Base-by-base conservation (phyloP, 1,140 invertebrate species). In the Aphidius gifuensis region DNA sequence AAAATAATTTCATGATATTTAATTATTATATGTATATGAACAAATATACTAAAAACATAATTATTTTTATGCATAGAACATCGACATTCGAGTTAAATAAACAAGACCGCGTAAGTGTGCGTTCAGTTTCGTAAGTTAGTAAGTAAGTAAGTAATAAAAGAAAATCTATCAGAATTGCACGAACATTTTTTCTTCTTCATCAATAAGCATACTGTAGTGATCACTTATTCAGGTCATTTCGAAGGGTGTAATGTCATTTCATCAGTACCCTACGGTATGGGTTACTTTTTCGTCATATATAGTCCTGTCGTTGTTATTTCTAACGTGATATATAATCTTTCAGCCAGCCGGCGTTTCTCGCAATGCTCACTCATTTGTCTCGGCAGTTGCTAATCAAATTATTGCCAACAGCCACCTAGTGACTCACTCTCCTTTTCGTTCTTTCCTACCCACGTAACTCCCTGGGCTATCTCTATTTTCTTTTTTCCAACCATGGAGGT, bases 361-460 rank as follows among this genome's bases (percentile, higher is more conserved):
- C 76, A 78, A 78, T 79, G 75, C 71, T 73, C 71, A 68, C 77
- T 80, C 78, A 76, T 80, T 80, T 80, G 76, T 80, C 76, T 77
- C 76, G 39, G 71, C 72, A 71, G 67, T 55, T 69, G 70, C 76
- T 80, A 80, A 80, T 80, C 77, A 80, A 80, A 80, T 80, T 80
- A 80, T 80, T 74, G 74, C 75, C 66, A 69, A 64, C 69, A 64
- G 65, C 58, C 68, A 32, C 23, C 23, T 32, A 32, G 40, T 55
- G 53, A 43, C 39, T 32, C 23, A 32, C 23, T 32, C 23, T 32
- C 23, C 4, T 2, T 16, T 16, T 3, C 4, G 23, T 32, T 32
- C 1, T 32, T 76, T 75, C 68, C 70, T 68, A 51, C 5, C 2
- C 23, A 5, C 53, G 58, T 55, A 11, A 58, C 42, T 50, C 48